These are phyloP conservation scores for Frieseomelitta varia DNA, from an alignment of 1,140 invertebrate species.

Conservation along the genomic window DNA sequence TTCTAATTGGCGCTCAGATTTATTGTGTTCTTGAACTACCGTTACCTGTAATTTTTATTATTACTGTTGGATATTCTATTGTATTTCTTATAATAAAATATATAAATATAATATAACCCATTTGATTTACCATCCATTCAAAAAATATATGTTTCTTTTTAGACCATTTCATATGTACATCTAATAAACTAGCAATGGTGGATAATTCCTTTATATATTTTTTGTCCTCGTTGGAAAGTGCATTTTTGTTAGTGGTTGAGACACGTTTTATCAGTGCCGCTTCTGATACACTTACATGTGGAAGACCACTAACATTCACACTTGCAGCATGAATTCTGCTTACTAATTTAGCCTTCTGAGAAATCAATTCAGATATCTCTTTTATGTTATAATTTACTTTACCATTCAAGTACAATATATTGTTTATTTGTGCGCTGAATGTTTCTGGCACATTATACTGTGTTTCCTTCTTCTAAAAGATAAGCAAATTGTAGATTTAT, in stretches of 20 bases:
- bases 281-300: slow-evolving; percentile 73
- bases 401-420: slow-evolving; percentile 66
- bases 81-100: background rate
- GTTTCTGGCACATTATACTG: slow-evolving; percentile 34
- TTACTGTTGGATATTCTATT: background rate
- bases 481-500: background rate
- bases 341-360: slow-evolving; percentile 69
- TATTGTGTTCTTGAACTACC: slow-evolving; percentile 66
- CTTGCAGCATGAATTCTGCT: slow-evolving; percentile 70
- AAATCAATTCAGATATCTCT: slow-evolving; percentile 71
- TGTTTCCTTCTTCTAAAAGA: slow-evolving; percentile 23
- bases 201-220: slow-evolving; percentile 61
- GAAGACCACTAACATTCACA: slow-evolving; percentile 62
- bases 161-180: slow-evolving; percentile 68
- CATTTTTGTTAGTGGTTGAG: background rate
- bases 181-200: slow-evolving; percentile 56
- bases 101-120: background rate
- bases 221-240: slow-evolving; percentile 25
- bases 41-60: slow-evolving; percentile 67
- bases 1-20: slow-evolving; percentile 12
- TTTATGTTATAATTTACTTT: slow-evolving; percentile 75
- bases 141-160: slow-evolving; percentile 71
- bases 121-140: slow-evolving; percentile 74
- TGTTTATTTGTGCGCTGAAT: slow-evolving; percentile 50
- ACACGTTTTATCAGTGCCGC: slow-evolving; percentile 70